A percentile compares a stretch with the other conserved stretches of the same genome.
Conservation (phyloP, 23 tunicate genomes). For the Phallusia fumigata region DNA sequence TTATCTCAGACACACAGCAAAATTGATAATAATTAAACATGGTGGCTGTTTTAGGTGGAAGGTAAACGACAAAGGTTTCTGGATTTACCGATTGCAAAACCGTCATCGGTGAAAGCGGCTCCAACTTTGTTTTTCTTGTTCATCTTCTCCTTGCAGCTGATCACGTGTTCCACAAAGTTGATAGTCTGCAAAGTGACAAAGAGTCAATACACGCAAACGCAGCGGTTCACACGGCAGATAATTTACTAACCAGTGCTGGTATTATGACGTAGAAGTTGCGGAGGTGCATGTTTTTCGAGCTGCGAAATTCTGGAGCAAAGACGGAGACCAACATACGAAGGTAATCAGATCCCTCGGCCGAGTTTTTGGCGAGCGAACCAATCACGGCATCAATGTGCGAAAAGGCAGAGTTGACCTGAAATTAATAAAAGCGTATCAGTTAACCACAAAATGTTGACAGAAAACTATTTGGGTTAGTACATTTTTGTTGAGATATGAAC, state of each 20-base stretch:
- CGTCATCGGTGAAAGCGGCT: constrained; percentile 95
- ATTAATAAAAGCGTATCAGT: background rate
- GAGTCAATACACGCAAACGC: background rate
- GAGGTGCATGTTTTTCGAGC: constrained; percentile 79
- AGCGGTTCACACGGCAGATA: background rate
- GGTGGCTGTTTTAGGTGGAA: no score
- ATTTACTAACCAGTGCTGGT: constrained; percentile 59
- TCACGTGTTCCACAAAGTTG: constrained; percentile 87
- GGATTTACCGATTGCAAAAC: constrained; percentile 85
- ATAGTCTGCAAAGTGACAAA: constrained; percentile 36
- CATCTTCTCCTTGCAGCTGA: constrained; percentile 91
- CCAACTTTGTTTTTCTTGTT: constrained; percentile 91
- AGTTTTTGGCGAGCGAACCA: constrained; percentile 68
- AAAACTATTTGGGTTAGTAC: no score
- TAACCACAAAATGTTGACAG: background rate
- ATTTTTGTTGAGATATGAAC: no score
- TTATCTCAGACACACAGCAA: no score
- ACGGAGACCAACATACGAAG: constrained; percentile 75
- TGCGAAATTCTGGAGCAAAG: constrained; percentile 82
- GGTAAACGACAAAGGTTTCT: background rate
- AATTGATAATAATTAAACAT: no score
- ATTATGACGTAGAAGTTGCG: constrained; percentile 82
- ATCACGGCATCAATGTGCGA: constrained; percentile 71
- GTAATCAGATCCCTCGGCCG: constrained; percentile 87
- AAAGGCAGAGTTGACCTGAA: constrained; percentile 61